Evolutionary conservation across 2,888 invertebrate species (phyloP).

Genomic region (Tachystola acroxantha): DNA sequence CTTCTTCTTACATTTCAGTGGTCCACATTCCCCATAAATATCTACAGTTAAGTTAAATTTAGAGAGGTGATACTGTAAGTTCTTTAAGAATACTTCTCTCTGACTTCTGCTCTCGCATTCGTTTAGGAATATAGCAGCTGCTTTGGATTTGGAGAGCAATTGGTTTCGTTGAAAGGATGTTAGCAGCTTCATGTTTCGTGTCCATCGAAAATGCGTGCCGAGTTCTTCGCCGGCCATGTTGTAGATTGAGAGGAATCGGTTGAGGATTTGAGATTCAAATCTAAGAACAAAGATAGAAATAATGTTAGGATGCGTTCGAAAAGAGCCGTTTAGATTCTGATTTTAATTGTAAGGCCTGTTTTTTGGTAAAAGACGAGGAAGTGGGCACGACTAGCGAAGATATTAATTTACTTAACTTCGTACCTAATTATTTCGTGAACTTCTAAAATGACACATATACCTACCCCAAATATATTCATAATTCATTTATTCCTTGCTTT

Average conservation of each 20-base stretch:
- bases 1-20: constrained; percentile 36
- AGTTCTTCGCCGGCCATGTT: constrained; percentile 34
- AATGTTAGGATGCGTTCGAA: neutral
- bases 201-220: constrained; percentile 35
- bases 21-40: constrained; percentile 74
- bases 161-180: constrained; percentile 24
- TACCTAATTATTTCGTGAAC: too few species aligned
- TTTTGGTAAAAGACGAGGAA: too few species aligned
- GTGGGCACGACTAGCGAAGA: too few species aligned
- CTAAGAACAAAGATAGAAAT: constrained; percentile 21
- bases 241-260: constrained; percentile 37
- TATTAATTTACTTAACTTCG: too few species aligned
- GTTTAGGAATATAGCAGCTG: constrained; percentile 53
- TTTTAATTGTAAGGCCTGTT: too few species aligned
- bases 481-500: too few species aligned
- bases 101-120: constrained; percentile 44
- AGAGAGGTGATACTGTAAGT: constrained; percentile 58
- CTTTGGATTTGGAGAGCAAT: constrained; percentile 39
- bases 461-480: too few species aligned
- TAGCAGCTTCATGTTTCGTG: constrained; percentile 29
- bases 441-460: too few species aligned
- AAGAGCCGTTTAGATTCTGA: too few species aligned
- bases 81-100: constrained; percentile 42
- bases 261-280: constrained; percentile 42
- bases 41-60: constrained; percentile 60